These are phyloP conservation scores for Myanophis thanlyinensis DNA, from an alignment of 2,113 vertebrate species.

Conservation along the genomic window DNA sequence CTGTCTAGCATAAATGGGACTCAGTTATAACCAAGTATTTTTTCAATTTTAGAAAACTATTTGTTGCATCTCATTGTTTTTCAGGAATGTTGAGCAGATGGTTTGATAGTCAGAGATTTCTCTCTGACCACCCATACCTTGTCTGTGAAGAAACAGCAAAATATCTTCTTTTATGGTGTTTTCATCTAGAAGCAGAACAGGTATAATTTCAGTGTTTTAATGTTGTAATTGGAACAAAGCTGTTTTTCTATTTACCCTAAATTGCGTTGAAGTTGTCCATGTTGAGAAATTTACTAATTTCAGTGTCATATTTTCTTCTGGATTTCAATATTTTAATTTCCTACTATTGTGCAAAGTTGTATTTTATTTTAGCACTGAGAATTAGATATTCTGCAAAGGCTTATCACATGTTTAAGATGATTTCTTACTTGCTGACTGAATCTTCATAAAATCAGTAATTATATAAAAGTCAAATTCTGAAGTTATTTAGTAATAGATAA, in stretches of 20 bases:
- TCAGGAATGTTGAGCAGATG: slow-evolving; percentile 94
- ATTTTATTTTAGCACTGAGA: neutral
- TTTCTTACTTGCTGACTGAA: neutral
- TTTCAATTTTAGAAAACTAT: neutral
- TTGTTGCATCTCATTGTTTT: slow-evolving; percentile 40
- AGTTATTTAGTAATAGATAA: neutral
- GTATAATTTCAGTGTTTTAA: slow-evolving; percentile 63
- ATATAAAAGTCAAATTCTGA: neutral
- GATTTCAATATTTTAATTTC: neutral
- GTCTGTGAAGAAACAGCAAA: slow-evolving; percentile 93
- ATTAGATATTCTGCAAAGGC: neutral
- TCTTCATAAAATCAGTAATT: neutral
- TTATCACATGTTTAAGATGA: neutral
- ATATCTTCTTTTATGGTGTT: slow-evolving; percentile 95
- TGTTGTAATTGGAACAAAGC: slow-evolving; percentile 28
- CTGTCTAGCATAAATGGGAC: neutral
- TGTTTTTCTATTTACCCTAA: neutral
- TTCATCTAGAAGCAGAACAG: slow-evolving; percentile 90
- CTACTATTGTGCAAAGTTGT: neutral
- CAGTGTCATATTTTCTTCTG: neutral
- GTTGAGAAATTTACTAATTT: neutral
- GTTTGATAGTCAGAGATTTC: slow-evolving; percentile 96
- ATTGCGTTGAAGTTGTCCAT: neutral
- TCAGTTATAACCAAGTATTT: neutral
- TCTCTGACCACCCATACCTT: slow-evolving; percentile 89